Evolutionary conservation across 2,888 invertebrate species (phyloP).

Genomic region (Dexiosoma caninum): DNA sequence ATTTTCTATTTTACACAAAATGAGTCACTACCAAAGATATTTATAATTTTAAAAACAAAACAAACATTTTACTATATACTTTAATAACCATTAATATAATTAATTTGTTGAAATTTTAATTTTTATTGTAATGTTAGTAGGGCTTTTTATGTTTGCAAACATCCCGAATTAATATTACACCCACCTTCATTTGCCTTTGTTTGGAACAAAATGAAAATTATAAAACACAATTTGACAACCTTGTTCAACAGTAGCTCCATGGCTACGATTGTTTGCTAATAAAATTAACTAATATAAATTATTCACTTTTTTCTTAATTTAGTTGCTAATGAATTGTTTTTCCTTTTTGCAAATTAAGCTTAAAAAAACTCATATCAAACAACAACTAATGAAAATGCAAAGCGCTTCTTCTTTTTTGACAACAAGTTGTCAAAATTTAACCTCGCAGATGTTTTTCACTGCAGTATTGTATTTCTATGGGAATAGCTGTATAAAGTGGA

Average conservation of each 20-base stretch:
- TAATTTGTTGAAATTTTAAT: no score
- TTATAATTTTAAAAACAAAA: background rate
- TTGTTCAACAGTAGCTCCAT: slow-evolving; percentile 54
- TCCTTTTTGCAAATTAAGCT: slow-evolving; percentile 35
- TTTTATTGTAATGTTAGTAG: background rate
- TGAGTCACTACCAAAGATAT: slow-evolving; percentile 30
- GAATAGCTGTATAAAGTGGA: slow-evolving; percentile 3
- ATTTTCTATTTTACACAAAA: background rate
- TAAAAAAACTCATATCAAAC: slow-evolving; percentile 48
- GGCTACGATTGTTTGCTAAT: slow-evolving; percentile 8
- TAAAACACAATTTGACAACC: slow-evolving; percentile 33
- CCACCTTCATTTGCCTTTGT: slow-evolving; percentile 48
- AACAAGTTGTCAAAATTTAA: slow-evolving; percentile 54
- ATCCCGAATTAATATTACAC: slow-evolving; percentile 26
- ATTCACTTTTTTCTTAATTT: slow-evolving; percentile 26
- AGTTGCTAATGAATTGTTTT: slow-evolving; percentile 21
- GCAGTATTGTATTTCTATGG: slow-evolving; percentile 1
- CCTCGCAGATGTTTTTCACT: slow-evolving; percentile 10
- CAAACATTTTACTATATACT: background rate
- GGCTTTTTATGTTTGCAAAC: background rate
- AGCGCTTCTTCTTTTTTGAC: slow-evolving; percentile 49
- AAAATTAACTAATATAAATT: slow-evolving; percentile 21
- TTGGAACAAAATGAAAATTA: slow-evolving; percentile 42
- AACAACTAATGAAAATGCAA: slow-evolving; percentile 37
- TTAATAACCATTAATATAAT: background rate